A percentile compares a stretch with the other conserved stretches of the same genome.
These are phyloP conservation scores for Silurus asotus DNA, from an alignment of 2,113 vertebrate genomes.

Conservation along the genomic window DNA sequence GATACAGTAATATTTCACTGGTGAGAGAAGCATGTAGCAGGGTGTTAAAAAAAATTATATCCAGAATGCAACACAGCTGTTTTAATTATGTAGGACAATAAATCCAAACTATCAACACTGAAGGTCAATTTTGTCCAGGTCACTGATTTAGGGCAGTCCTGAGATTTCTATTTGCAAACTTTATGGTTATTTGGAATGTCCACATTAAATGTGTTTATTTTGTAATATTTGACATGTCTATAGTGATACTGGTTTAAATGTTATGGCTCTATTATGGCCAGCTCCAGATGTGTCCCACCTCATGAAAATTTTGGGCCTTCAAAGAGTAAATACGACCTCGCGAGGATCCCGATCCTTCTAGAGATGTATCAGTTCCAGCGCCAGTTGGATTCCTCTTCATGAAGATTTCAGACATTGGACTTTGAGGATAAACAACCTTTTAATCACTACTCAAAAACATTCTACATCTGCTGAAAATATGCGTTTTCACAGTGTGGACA, in stretches of 20 bases:
- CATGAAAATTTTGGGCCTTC: too few species aligned
- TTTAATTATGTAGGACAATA: slow-evolving; percentile 38
- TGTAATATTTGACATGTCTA: neutral
- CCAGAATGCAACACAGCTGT: neutral
- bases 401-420: too few species aligned
- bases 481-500: too few species aligned
- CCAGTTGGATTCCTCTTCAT: too few species aligned
- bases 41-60: neutral
- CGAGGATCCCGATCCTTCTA: too few species aligned
- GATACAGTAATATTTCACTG: neutral
- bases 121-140: neutral
- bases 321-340: too few species aligned
- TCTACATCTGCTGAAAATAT: too few species aligned
- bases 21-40: neutral
- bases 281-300: too few species aligned
- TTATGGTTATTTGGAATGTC: neutral
- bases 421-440: too few species aligned
- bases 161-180: slow-evolving; percentile 8
- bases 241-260: neutral
- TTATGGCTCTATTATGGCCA: neutral
- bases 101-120: slow-evolving; percentile 1
- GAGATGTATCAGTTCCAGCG: too few species aligned
- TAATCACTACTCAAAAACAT: too few species aligned
- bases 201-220: neutral
- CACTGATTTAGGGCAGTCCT: neutral